These are phyloP conservation scores for Microvelia longipes DNA, from an alignment of 1,140 invertebrate species.

Conservation along the genomic window DNA sequence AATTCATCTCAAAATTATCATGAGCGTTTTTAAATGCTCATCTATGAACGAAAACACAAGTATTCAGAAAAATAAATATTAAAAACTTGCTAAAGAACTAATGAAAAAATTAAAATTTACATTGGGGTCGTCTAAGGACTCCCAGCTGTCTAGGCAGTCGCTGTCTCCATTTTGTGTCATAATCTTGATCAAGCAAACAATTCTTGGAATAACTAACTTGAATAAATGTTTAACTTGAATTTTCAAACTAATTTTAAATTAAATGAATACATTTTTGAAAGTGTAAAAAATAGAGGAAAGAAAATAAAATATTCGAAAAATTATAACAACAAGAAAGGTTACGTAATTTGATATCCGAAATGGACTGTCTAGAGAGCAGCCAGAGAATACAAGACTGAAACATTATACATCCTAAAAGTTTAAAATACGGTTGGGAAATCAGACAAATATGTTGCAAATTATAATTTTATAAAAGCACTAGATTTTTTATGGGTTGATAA, in stretches of 20 bases:
- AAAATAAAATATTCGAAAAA: background rate
- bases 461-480: too few species aligned
- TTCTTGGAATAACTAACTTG: background rate
- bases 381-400: too few species aligned
- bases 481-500: too few species aligned
- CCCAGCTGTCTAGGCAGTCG: background rate
- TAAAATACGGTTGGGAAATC: too few species aligned
- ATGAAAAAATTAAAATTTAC: background rate
- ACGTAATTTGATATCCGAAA: conserved; percentile 4
- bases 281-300: background rate
- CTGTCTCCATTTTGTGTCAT: background rate
- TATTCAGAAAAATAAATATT: too few species aligned
- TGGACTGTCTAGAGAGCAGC: too few species aligned
- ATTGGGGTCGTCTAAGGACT: background rate
- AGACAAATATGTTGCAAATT: too few species aligned
- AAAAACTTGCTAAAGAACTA: too few species aligned
- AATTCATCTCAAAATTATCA: too few species aligned
- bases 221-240: background rate
- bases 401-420: too few species aligned
- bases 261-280: background rate
- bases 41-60: too few species aligned
- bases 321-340: conserved; percentile 1
- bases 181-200: background rate
- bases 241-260: background rate
- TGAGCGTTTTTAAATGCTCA: too few species aligned